Base-by-base conservation (phyloP, 2,888 invertebrate genomes). In the Pseudoips prasinana region DNA sequence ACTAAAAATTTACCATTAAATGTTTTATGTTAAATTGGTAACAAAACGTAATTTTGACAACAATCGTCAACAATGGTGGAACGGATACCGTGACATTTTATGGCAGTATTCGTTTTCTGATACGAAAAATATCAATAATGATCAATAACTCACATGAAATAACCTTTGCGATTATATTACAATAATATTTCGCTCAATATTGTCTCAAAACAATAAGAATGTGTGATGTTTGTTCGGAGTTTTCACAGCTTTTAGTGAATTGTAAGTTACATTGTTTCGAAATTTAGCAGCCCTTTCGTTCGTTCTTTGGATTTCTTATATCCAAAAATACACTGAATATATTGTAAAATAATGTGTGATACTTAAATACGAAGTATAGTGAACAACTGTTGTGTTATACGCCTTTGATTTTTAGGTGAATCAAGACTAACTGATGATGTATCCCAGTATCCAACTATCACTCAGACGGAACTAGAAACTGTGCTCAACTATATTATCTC, bases 171-270 rank as follows among this genome's bases (percentile, higher is more conserved):
- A 79, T 76, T 72, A 75, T 83, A 81, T 79, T 78, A 61, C 70
- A 73, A 70, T 77, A 84, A 80, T 84, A 82, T 78, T 79, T 77
- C 76, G 74, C 73, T 62, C 49, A 58, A 58, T 64, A 61, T 73
- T 67, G 45, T 72, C 57, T 41, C 64, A 87, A 85, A 89, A 95
- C 95, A 42, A 64, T 65, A 73, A 88, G 76, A 82, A 88, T 88
- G 96, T 97, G 97, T 93, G 97, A 97, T 93, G 94, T 95, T 90
- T 97, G 97, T 91, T 94, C 95, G 79, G 96, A 97, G 90, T 95
- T 97, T 91, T 92, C 96, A 88, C 95, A 95, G 90, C 93, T 97
- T 87, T 92, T 97, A 83, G 92, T 95, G 59, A 87, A 88, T 83
- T 90, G 89, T 90, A 85, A 88, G 89, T 82, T 76, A 81, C 85